phyloP scores from a whole-genome alignment of 53 echinoderm and acorn worm genomes.

The Paelopatides confundens region DNA sequence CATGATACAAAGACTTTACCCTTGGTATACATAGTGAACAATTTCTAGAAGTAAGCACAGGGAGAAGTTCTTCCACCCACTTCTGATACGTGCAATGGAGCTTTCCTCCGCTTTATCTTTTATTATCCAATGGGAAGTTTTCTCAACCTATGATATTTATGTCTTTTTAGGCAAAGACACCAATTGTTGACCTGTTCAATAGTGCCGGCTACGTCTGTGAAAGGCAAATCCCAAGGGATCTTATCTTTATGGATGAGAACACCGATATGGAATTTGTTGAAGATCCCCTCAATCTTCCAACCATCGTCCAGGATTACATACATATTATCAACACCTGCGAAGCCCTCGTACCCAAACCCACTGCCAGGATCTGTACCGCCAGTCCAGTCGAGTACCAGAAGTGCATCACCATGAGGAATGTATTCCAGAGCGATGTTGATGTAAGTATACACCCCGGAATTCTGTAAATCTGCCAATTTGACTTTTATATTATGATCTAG shows the following conservation, averaged over 20 bases:
- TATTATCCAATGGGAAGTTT: too few relatives aligned
- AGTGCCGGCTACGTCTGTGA: slow-evolving; percentile 73
- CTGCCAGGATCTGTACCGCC: slow-evolving; percentile 84
- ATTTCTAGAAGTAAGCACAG: too few relatives aligned
- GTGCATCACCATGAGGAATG: slow-evolving; percentile 48
- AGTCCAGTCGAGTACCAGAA: slow-evolving; percentile 39
- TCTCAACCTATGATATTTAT: too few relatives aligned
- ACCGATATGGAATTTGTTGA: slow-evolving; percentile 67
- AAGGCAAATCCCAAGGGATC: slow-evolving; percentile 26
- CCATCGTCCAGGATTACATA: slow-evolving; percentile 44
- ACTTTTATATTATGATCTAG: too few relatives aligned
- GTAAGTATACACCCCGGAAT: too few relatives aligned
- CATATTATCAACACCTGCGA: slow-evolving; percentile 54
- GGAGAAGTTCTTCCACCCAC: too few relatives aligned
- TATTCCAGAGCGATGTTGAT: slow-evolving; percentile 57
- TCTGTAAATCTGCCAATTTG: too few relatives aligned
- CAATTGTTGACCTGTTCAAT: slow-evolving; percentile 76
- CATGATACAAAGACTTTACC: too few relatives aligned
- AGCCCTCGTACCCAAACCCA: slow-evolving; percentile 73
- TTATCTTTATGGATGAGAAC: slow-evolving; percentile 86
- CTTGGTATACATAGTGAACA: too few relatives aligned
- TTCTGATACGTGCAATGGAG: too few relatives aligned
- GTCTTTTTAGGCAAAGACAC: background rate
- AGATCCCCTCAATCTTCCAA: slow-evolving; percentile 45
- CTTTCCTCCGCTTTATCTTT: too few relatives aligned